Evolutionary conservation across 35 echinoderm and acorn worm species (phyloP).

Genomic region (Lytechinus variegatus): DNA sequence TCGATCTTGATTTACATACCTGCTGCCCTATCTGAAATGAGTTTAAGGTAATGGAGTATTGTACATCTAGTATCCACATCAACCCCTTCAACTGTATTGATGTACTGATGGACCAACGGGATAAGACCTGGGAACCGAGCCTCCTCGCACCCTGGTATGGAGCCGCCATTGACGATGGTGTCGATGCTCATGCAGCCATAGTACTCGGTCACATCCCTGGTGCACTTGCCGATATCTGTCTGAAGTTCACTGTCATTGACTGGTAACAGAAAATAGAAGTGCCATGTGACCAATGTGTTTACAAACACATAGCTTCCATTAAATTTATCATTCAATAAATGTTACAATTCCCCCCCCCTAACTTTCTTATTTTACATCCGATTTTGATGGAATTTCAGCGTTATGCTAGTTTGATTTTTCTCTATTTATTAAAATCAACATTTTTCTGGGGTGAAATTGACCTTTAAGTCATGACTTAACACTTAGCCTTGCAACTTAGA

Average conservation of each 20-base stretch:
- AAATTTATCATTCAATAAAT: no score
- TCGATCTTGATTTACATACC: conserved; percentile 57
- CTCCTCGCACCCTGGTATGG: conserved; percentile 50
- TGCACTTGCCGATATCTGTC: not conserved
- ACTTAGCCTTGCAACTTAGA: no score
- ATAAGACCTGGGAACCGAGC: conserved; percentile 85
- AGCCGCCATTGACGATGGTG: conserved; percentile 96
- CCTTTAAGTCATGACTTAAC: no score
- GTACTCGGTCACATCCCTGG: not conserved
- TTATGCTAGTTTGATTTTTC: no score
- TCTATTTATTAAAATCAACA: no score
- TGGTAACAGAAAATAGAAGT: not conserved
- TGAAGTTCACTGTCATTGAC: not conserved
- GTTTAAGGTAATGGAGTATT: conserved; percentile 76
- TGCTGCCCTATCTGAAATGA: conserved; percentile 87
- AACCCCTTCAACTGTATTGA: conserved; percentile 72
- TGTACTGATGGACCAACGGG: conserved; percentile 85
- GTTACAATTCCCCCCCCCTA: no score
- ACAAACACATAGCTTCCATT: no score
- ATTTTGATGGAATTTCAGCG: no score
- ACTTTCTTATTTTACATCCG: no score
- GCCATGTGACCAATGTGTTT: not conserved
- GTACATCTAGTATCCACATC: conserved; percentile 95
- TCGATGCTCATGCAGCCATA: conserved; percentile 82
- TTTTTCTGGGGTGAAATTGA: no score